Evolutionary conservation across 2,888 invertebrate genomes (phyloP).

Genomic region (Yponomeuta evonymella): DNA sequence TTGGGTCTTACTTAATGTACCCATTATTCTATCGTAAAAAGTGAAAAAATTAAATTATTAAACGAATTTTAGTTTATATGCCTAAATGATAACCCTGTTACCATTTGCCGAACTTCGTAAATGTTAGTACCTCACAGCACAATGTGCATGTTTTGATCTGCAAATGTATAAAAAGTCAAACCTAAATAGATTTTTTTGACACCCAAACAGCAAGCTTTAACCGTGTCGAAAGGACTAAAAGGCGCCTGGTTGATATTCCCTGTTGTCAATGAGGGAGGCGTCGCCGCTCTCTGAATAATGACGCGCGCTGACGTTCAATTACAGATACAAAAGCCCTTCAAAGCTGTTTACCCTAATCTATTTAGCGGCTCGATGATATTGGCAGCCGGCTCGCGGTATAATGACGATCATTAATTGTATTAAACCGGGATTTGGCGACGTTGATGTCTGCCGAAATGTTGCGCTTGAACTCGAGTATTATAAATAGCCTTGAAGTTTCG

Average conservation of each 20-base stretch:
- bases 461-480: background rate
- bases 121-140: too few relatives aligned
- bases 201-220: background rate
- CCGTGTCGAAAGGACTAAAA: conserved; percentile 26
- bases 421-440: background rate
- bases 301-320: conserved; percentile 72
- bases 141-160: too few relatives aligned
- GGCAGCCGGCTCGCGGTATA: conserved; percentile 26
- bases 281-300: conserved; percentile 60
- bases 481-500: background rate
- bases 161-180: background rate
- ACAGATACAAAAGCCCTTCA: conserved; percentile 71
- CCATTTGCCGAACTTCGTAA: too few relatives aligned
- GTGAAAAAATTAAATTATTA: too few relatives aligned
- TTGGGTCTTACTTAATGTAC: too few relatives aligned
- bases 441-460: background rate
- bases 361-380: conserved; percentile 39
- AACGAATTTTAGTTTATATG: too few relatives aligned
- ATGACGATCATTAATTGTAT: conserved; percentile 1
- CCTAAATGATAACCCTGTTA: too few relatives aligned
- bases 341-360: conserved; percentile 71
- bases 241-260: conserved; percentile 22
- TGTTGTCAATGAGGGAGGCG: conserved; percentile 42
- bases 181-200: background rate
- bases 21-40: too few relatives aligned